phyloP scores from a whole-genome alignment of 2,888 invertebrate genomes.

The Coelopa pilipes region DNA sequence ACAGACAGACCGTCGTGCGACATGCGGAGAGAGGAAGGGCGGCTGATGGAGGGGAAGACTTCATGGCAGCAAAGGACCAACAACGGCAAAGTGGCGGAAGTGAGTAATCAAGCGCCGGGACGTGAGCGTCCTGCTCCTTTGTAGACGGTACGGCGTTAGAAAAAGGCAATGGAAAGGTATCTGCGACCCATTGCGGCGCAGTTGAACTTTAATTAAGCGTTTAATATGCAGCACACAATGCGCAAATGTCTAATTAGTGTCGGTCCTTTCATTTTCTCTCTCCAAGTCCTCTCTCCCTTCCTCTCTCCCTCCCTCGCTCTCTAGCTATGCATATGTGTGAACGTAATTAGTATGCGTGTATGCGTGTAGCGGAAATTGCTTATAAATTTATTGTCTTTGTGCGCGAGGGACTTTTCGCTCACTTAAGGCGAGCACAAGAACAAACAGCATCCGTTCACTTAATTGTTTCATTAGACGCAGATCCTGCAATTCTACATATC shows the following conservation, averaged over 20 bases:
- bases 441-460: too few species aligned
- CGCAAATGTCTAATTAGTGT: constrained; percentile 18
- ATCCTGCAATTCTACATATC: too few species aligned
- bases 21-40: too few species aligned
- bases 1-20: too few species aligned
- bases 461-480: too few species aligned
- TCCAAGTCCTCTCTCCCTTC: too few species aligned
- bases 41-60: too few species aligned
- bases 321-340: not conserved
- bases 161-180: not conserved
- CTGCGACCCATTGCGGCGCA: not conserved
- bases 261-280: not conserved
- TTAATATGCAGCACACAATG: constrained; percentile 23
- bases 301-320: too few species aligned
- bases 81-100: not conserved
- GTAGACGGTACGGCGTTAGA: not conserved
- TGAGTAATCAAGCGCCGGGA: not conserved
- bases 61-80: too few species aligned
- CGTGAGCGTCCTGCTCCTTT: not conserved
- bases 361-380: not conserved
- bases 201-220: constrained; percentile 21
- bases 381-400: constrained; percentile 18
- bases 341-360: not conserved
- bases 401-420: not conserved
- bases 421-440: too few species aligned